Percentiles rank a stretch among this genome's conserved stretches.
Evolutionary conservation across 2,888 invertebrate genomes (phyloP).

Genomic region (Drosophila atroscutellata): DNA sequence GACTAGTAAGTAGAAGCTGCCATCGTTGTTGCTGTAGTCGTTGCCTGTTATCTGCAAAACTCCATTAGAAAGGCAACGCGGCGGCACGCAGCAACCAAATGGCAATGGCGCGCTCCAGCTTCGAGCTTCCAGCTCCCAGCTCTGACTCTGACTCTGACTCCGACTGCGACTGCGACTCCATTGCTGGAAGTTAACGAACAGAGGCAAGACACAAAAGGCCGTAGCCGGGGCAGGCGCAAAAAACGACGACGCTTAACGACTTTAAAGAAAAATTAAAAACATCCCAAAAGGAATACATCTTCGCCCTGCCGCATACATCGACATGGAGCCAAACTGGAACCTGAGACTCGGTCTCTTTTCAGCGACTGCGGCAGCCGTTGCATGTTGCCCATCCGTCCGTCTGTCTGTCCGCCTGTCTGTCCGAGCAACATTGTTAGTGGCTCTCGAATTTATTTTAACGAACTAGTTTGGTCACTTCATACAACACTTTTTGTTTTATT

Average conservation of each 20-base stretch:
- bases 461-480: constrained; percentile 83
- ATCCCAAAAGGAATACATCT: constrained; percentile 82
- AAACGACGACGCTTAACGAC: constrained; percentile 79
- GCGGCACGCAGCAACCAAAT: constrained; percentile 74
- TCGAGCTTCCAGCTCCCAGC: constrained; percentile 17
- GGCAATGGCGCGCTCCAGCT: constrained; percentile 65
- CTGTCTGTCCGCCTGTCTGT: constrained; percentile 23
- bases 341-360: constrained; percentile 30
- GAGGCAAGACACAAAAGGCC: constrained; percentile 52
- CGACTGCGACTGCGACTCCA: constrained; percentile 15
- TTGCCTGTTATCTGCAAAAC: constrained; percentile 75
- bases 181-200: constrained; percentile 59
- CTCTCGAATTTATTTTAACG: constrained; percentile 83
- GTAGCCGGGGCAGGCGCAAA: constrained; percentile 49
- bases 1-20: constrained; percentile 35
- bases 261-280: constrained; percentile 82
- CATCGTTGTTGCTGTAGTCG: constrained; percentile 45
- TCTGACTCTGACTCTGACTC: not conserved
- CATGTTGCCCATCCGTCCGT: constrained; percentile 61
- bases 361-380: constrained; percentile 56
- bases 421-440: constrained; percentile 76
- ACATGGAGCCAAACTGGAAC: constrained; percentile 48
- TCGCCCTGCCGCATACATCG: constrained; percentile 76
- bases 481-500: constrained; percentile 68
- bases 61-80: constrained; percentile 78